These are phyloP conservation scores for Notoglanidium macrostoma DNA, from an alignment of 2,797 vertebrate species.

Conservation along the genomic window DNA sequence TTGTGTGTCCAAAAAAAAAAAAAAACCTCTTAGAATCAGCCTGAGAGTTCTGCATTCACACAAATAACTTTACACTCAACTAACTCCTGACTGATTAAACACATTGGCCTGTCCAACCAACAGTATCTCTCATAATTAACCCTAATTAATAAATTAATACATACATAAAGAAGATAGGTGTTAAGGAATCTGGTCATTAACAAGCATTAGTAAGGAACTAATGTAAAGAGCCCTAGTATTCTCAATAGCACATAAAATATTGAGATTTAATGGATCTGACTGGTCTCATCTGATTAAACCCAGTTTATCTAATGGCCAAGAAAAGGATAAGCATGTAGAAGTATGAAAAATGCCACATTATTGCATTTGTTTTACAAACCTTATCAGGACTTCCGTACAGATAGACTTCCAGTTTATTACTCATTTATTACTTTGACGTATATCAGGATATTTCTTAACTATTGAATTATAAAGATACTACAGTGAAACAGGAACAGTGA, in stretches of 20 bases:
- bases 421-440: background rate
- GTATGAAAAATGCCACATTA: background rate
- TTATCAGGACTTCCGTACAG: background rate
- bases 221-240: background rate
- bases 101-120: background rate
- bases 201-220: conserved; percentile 16
- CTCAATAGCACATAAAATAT: background rate
- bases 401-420: background rate
- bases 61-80: background rate
- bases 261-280: background rate
- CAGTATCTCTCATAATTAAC: background rate
- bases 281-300: background rate
- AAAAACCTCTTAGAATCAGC: too few relatives aligned
- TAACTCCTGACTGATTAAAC: background rate
- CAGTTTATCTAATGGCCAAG: background rate
- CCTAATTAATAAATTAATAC: conserved; percentile 33
- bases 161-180: background rate
- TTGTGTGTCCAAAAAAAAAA: background rate
- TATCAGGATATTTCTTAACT: background rate
- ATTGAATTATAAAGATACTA: background rate
- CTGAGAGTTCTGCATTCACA: background rate
- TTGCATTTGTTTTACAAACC: background rate
- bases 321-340: background rate
- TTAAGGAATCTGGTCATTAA: conserved; percentile 4
- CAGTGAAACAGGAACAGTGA: background rate